These are phyloP conservation scores for Latrodectus elegans DNA, from an alignment of 2,888 invertebrate genomes.

Conservation along the genomic window DNA sequence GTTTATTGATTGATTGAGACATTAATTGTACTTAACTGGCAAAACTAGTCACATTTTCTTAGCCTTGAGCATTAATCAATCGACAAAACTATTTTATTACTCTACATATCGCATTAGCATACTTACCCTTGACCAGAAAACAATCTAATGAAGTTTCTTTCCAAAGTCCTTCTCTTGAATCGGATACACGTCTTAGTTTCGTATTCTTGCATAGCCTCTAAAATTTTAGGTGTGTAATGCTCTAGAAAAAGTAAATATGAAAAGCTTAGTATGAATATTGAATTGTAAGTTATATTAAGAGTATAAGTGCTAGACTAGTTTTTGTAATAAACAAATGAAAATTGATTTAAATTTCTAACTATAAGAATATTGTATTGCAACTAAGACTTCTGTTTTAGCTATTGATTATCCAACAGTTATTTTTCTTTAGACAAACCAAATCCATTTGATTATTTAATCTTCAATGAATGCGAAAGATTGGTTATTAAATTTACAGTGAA, in stretches of 20 bases:
- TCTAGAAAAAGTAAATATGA: constrained; percentile 8
- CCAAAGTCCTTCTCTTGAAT: constrained; percentile 43
- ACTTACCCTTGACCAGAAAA: constrained; percentile 58
- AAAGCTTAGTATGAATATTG: background rate
- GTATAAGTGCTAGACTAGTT: too few relatives aligned
- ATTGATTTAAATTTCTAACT: background rate
- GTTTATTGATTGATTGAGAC: too few relatives aligned
- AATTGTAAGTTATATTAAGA: background rate
- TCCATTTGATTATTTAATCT: too few relatives aligned
- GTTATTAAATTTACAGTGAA: too few relatives aligned
- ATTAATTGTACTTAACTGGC: too few relatives aligned
- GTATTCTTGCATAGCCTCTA: constrained; percentile 55
- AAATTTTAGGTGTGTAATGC: constrained; percentile 17
- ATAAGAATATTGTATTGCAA: background rate
- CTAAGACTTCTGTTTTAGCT: too few relatives aligned
- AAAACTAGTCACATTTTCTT: too few relatives aligned
- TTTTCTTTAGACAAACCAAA: too few relatives aligned
- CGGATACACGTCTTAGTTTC: constrained; percentile 37
- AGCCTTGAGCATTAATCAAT: background rate
- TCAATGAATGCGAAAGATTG: too few relatives aligned
- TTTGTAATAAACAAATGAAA: background rate
- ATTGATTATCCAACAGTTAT: too few relatives aligned
- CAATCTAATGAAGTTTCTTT: constrained; percentile 47
- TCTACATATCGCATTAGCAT: background rate
- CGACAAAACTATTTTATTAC: background rate